These are phyloP conservation scores for Symphodus melops DNA, from an alignment of 2,113 vertebrate genomes.

Conservation along the genomic window DNA sequence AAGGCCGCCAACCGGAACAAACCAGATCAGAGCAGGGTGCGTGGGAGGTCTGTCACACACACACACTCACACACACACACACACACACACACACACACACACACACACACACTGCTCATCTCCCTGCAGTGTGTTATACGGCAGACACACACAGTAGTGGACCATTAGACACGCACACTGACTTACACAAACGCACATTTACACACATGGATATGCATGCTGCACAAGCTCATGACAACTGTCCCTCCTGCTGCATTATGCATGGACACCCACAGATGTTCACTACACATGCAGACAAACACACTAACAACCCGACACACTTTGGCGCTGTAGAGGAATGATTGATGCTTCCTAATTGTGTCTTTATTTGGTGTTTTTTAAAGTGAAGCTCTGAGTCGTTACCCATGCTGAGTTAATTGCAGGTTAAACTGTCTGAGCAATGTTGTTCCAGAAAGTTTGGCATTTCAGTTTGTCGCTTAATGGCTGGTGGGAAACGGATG, in stretches of 20 bases:
- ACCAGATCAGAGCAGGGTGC: conserved; percentile 59
- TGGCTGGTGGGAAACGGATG: conserved; percentile 4
- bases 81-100: too few relatives aligned
- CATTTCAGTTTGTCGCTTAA: conserved; percentile 26
- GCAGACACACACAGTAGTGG: neutral
- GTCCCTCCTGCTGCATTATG: conserved; percentile 35
- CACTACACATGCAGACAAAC: neutral
- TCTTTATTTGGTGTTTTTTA: conserved; percentile 29
- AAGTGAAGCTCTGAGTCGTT: conserved; percentile 2
- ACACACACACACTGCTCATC: conserved; percentile 5
- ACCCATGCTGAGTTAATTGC: conserved; percentile 47
- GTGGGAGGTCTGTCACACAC: conserved; percentile 69
- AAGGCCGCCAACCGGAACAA: conserved; percentile 56
- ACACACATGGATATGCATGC: conserved; percentile 17
- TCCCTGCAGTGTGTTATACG: conserved; percentile 32
- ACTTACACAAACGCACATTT: too few relatives aligned
- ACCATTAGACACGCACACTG: conserved; percentile 12
- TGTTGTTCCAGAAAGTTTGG: conserved; percentile 19
- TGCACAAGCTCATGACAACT: conserved; percentile 5
- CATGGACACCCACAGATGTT: conserved; percentile 17
- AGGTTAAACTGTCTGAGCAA: conserved; percentile 42
- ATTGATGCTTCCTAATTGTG: conserved; percentile 1
- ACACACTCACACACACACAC: neutral
- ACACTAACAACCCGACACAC: neutral
- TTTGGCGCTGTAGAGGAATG: neutral